phyloP scores from a whole-genome alignment of 1,140 invertebrate genomes.

The Gryllus bimaculatus region DNA sequence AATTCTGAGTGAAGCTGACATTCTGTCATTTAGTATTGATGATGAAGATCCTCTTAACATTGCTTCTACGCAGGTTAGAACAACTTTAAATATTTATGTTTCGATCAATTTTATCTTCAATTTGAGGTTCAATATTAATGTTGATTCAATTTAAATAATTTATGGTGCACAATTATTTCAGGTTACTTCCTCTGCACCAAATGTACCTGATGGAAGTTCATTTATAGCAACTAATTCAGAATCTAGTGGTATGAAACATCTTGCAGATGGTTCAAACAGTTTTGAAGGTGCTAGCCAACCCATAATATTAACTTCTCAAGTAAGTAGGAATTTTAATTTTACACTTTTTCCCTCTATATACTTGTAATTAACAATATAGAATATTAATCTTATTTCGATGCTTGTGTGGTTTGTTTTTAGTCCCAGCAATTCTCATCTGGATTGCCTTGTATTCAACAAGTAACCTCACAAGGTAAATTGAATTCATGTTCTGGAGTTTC shows the following conservation, averaged over 20 bases:
- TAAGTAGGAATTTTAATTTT: not conserved
- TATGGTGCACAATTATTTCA: too few species aligned
- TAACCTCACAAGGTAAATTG: not conserved
- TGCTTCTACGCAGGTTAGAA: not conserved
- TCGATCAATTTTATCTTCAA: too few species aligned
- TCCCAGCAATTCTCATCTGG: not conserved
- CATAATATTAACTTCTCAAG: not conserved
- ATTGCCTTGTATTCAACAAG: not conserved
- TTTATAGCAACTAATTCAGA: not conserved
- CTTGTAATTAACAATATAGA: not conserved
- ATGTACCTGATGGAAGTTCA: not conserved
- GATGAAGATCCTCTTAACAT: constrained; percentile 18
- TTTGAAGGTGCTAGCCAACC: too few species aligned
- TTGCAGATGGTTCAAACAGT: too few species aligned
- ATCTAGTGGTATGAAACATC: too few species aligned
- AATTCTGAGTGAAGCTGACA: constrained; percentile 25
- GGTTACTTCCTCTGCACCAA: not conserved
- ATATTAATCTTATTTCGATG: not conserved
- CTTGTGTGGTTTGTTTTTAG: not conserved
- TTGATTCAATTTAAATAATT: too few species aligned
- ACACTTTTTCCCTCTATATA: too few species aligned
- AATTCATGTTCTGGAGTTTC: not conserved
- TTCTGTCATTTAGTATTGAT: constrained; percentile 25
- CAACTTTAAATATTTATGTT: not conserved
- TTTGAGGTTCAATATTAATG: too few species aligned